phyloP scores from a whole-genome alignment of 2,888 invertebrate genomes.

The Erebia aethiops region DNA sequence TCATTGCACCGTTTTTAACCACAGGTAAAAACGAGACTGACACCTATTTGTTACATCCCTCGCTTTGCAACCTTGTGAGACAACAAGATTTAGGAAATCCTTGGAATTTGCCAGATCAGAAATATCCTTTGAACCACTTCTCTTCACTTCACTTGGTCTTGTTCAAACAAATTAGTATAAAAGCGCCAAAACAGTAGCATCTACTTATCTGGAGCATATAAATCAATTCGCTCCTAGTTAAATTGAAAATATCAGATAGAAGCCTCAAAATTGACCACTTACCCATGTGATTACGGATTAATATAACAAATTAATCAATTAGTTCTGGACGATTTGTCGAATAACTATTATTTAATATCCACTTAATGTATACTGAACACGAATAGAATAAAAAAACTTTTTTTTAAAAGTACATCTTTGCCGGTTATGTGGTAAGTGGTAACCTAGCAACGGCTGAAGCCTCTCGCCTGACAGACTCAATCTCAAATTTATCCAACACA shows the following conservation, averaged over 20 bases:
- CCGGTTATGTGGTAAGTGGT: too few species aligned
- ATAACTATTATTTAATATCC: neutral
- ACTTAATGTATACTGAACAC: too few species aligned
- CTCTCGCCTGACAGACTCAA: too few species aligned
- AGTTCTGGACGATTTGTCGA: neutral
- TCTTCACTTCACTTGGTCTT: too few species aligned
- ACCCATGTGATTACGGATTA: constrained; percentile 3
- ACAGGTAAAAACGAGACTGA: too few species aligned
- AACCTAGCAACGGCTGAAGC: too few species aligned
- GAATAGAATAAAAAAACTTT: too few species aligned
- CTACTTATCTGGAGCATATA: neutral
- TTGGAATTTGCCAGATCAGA: too few species aligned
- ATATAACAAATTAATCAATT: constrained; percentile 6
- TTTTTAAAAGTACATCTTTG: too few species aligned
- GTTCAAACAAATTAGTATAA: neutral
- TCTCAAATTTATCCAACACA: too few species aligned
- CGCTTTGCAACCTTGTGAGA: neutral
- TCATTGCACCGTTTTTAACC: neutral
- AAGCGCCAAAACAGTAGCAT: neutral
- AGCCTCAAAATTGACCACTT: neutral
- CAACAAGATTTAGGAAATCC: too few species aligned
- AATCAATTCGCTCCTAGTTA: neutral
- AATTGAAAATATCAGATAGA: neutral
- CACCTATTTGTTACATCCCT: too few species aligned
- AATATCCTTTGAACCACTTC: neutral